Evolutionary conservation across 2,888 invertebrate genomes (phyloP), one percentile per base, ranked within the genome.

Genomic region (Aricia artaxerxes): DNA sequence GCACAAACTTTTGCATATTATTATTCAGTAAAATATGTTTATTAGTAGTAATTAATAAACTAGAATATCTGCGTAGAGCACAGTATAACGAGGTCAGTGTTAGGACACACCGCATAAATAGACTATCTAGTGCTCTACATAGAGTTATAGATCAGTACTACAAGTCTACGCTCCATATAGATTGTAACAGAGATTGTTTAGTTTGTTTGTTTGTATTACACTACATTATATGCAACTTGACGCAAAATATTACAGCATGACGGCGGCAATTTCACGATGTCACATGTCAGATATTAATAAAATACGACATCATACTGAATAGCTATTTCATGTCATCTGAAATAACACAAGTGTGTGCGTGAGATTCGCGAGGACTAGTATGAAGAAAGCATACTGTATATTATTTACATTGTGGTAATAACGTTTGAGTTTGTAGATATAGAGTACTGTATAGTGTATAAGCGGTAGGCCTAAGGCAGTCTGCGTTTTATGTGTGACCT

Each of bases 31-130:
- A 49, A 49, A 9, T 49, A 49, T 49, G 49, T 49, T 49, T 49
- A 49, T 9, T 9, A 49, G 49, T 64, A 24, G n/a, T 16, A n/a
- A 61, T 61, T 61, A 61, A 24, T 61, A 61, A 60, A 61, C 31
- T 64, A 9, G 64, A 64, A 24, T n/a, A 64, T 69, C 13, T 69
- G 11, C 35, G 69, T 69, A 69, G 35, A 31, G 7, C 64, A 80
- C 84, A 79, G 90, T 90, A 89, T 91, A 93, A 92, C 92, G 91
- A 88, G 94, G 93, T 93, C 94, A 94, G 93, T 94, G 93, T 92
- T 94, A 94, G 93, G 92, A 91, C 93, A 89, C 92, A 87, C 89
- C 90, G 92, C 92, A 91, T 89, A 92, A 93, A 92, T 93, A 92
- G 92, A 89, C 85, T 85, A 85, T 83, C 64, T 64, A 64, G 9